Evolutionary conservation across 35 echinoderm and acorn worm genomes (phyloP).

Genomic region (Lytechinus pictus): DNA sequence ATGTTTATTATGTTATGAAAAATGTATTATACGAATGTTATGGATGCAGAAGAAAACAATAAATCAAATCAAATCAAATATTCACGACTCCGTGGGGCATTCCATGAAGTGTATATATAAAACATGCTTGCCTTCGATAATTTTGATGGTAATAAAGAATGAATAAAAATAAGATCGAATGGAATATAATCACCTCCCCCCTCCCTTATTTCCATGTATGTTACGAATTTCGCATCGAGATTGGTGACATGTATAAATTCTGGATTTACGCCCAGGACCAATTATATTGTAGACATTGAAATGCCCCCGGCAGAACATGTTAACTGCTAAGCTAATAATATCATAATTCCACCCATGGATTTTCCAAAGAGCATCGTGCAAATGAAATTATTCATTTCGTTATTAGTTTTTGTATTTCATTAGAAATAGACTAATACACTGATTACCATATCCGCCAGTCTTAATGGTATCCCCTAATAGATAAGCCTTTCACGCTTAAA

Average conservation of each 20-base stretch:
- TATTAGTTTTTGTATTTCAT: neutral
- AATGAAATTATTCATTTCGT: neutral
- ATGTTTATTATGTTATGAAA: too few relatives aligned
- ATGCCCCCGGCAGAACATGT: neutral
- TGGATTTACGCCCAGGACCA: neutral
- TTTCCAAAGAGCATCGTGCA: neutral
- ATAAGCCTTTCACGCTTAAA: neutral
- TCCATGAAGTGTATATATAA: neutral
- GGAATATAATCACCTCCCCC: neutral
- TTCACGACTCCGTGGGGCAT: neutral
- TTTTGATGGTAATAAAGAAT: neutral
- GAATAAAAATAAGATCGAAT: neutral
- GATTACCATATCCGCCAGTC: neutral
- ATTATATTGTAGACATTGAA: conserved; percentile 15
- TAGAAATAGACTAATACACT: neutral
- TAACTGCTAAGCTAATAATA: neutral
- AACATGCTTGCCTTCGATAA: neutral
- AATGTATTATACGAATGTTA: too few relatives aligned
- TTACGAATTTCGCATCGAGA: neutral
- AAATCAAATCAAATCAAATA: too few relatives aligned
- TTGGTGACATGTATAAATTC: neutral
- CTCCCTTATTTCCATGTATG: neutral
- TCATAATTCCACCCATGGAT: neutral
- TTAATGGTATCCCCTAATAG: neutral
- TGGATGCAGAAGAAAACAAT: too few relatives aligned